Evolutionary conservation across 2,888 invertebrate genomes (phyloP).

Genomic region (Cactoblastis cactorum): DNA sequence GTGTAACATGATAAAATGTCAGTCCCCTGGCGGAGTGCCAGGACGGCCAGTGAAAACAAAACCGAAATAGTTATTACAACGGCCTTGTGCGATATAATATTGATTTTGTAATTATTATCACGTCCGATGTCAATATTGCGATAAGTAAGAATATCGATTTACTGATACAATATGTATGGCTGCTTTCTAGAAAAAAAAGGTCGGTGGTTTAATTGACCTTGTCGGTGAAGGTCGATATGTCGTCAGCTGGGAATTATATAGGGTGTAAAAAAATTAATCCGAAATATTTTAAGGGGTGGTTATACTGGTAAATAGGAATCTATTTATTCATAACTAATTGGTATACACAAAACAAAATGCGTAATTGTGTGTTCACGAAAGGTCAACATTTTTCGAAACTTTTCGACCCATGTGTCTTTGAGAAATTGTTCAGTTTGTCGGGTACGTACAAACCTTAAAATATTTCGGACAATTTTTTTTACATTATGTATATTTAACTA

Average conservation of each 20-base stretch:
- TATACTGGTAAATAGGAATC: too few species aligned
- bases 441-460: too few species aligned
- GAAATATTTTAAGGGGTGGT: too few species aligned
- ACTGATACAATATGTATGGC: background rate
- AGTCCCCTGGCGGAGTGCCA: slow-evolving; percentile 40
- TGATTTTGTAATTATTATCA: slow-evolving; percentile 15
- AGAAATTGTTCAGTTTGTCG: too few species aligned
- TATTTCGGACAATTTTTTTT: too few species aligned
- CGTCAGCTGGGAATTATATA: background rate
- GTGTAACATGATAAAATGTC: slow-evolving; percentile 30
- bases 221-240: background rate
- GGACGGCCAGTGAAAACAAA: slow-evolving; percentile 7
- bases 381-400: too few species aligned
- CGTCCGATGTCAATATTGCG: background rate
- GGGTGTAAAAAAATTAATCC: background rate
- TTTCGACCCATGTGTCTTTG: too few species aligned
- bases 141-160: background rate
- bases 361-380: too few species aligned
- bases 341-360: too few species aligned
- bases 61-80: slow-evolving; percentile 7
- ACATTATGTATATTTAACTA: too few species aligned
- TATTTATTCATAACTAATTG: too few species aligned
- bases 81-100: background rate
- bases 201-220: background rate
- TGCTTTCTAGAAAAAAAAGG: background rate